Base-by-base conservation (phyloP, 2,797 vertebrate genomes). In the Crotalus adamanteus region DNA sequence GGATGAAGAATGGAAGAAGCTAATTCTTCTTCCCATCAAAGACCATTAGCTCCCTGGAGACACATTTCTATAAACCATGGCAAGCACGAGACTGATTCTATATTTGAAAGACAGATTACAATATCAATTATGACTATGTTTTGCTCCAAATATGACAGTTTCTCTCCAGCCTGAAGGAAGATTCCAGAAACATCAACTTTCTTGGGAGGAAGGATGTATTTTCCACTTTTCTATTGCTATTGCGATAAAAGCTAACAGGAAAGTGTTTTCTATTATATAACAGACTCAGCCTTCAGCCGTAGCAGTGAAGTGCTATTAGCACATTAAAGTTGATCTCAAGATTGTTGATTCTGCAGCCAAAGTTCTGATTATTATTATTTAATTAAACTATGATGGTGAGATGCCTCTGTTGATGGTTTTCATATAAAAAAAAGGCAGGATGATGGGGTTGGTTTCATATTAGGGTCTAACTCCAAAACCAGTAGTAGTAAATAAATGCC, bases 81-180 rank as follows among this genome's bases (percentile, higher is more conserved):
- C 57, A 91, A 95, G 94, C 65, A 93, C 88, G 42, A 95, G 91
- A 26, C 87, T 90, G 42, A 92, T 93, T 87, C 90, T 93, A 37
- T 22, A 28, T 18, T 86, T 89, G 57, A 93, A 93, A 78, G 92
- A 92, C 59, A 93, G 87, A 90, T 93, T 93, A 93, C 88, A 47
- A 57, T 90, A 95, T 85, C 91, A 86, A 91, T 69, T 87, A 83
- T 65, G 47, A 92, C 87, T 89, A 16, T 94, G 37, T 61, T 94
- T 94, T 92, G 28, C 85, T 92, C 92, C 92, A 86, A 94, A 95
- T 93, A 85, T 9, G 69, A 59, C 42, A 90, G 56, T 87, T 89
- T 91, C 88, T 90, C 91, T 53, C 89, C 2, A 93, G 12, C 61
- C 63, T 90, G 89, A 86, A 91, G 93, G 94, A 94, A 92, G 42